Base-by-base conservation (phyloP, 2,113 vertebrate genomes). In the Apus apus region DNA sequence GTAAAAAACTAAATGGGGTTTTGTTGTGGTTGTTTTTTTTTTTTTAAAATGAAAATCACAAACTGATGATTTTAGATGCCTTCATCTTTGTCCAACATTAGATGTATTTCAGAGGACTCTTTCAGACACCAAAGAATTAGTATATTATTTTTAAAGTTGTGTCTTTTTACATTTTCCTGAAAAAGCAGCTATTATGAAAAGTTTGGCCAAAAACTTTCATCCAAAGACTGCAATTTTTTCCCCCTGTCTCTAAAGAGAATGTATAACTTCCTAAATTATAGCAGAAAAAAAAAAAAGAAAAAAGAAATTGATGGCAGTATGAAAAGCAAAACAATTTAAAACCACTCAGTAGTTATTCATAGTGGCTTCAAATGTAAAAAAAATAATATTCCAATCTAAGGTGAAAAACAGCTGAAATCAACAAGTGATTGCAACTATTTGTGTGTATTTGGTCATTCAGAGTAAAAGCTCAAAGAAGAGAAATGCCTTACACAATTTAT, bases 401-500 rank as follows among this genome's bases (percentile, higher is more conserved):
- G 45, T 73, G 78, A 68, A 91, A 93, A 96, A 79, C 81, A 91
- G 65, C 65, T 58, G 32, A 93, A 91, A 76, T 90, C 87, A 94
- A 82, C 74, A 88, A 83, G 30, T 66, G 90, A 95, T 93, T 94
- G 91, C 51, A 91, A 92, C 53, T 86, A 85, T 78, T 89, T 92
- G 56, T 64, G 65, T 67, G 34, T 34, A 71, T 77, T 90, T 81
- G 90, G 79, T 81, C 94, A 74, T 53, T 81, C 61, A 75, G n/a
- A 83, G 60, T 60, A 87, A 86, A 92, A 89, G 80, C 70, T 46
- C 9, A 20, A 81, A 54, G 76, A 92, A 77, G 79, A 94, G 34
- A 94, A 94, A 95, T 36, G 1, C 36, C 26, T 94, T 57, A 36
- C 38, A 58, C 45, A 70, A 94, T 79, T 95, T 82, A 70, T 76